A percentile compares a stretch with the other conserved stretches of the same genome.
phyloP scores from a whole-genome alignment of 2,797 vertebrate species.

The Periparus ater region DNA sequence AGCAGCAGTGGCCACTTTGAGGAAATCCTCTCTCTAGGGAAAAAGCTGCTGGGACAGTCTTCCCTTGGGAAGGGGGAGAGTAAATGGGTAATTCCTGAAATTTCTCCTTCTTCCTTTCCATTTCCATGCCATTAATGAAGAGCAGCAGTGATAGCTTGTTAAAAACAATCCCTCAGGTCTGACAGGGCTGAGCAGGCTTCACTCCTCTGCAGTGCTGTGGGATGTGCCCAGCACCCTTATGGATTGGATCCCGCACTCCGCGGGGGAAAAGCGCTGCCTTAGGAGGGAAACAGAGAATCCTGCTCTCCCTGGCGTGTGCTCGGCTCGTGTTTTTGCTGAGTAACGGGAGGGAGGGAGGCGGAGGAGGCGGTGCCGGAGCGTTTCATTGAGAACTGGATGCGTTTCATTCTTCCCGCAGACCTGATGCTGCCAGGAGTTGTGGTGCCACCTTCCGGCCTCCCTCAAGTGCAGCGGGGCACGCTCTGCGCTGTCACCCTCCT shows the following conservation, averaged over 20 bases:
- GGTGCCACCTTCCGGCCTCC: slow-evolving; percentile 85
- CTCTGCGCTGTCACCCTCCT: slow-evolving; percentile 87
- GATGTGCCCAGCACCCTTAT: neutral
- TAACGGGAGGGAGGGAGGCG: neutral
- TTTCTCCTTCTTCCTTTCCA: neutral
- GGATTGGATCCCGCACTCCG: neutral
- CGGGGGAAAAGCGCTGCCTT: neutral
- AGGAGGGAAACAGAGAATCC: neutral
- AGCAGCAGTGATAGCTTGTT: neutral
- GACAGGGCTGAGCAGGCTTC: neutral
- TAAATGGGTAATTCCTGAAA: neutral
- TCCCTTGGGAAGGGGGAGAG: neutral
- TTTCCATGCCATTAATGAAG: neutral
- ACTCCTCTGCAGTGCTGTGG: neutral
- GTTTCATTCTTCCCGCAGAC: slow-evolving; percentile 74
- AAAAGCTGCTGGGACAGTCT: neutral
- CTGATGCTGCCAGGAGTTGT: slow-evolving; percentile 91
- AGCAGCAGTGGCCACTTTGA: neutral
- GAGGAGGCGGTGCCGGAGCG: neutral
- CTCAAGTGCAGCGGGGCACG: slow-evolving; percentile 82
- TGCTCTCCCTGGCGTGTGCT: neutral
- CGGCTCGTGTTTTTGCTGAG: slow-evolving; percentile 20
- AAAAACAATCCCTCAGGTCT: neutral
- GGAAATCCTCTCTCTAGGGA: neutral
- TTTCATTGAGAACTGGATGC: slow-evolving; percentile 17